Percentiles rank a stretch among this genome's conserved stretches.
Evolutionary conservation across 2,797 vertebrate species (phyloP).

Genomic region (Pseudotriccus pelzelni): DNA sequence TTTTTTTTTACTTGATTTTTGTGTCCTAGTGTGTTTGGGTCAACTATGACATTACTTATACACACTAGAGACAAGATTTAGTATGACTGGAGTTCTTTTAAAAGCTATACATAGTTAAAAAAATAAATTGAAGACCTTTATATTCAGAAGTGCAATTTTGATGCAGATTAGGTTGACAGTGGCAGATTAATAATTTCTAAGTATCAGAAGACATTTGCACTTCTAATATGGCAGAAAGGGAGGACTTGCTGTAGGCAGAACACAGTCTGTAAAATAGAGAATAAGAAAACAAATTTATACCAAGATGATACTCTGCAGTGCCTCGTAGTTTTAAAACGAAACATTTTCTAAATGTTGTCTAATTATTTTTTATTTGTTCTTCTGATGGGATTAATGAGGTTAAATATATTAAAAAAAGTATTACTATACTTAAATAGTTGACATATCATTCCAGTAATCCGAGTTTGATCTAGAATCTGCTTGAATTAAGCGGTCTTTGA

Average conservation of each 20-base stretch:
- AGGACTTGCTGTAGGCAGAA: neutral
- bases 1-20: neutral
- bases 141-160: neutral
- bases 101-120: neutral
- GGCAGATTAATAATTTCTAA: neutral
- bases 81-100: neutral
- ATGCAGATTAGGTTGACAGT: neutral
- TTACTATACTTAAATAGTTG: neutral
- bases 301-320: neutral
- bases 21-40: neutral
- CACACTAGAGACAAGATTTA: neutral
- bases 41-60: neutral
- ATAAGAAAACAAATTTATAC: neutral
- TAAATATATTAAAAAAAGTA: neutral
- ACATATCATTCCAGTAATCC: neutral
- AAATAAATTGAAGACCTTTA: neutral
- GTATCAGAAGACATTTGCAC: neutral
- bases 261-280: neutral
- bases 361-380: neutral
- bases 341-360: neutral
- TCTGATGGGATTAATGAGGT: neutral
- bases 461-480: neutral
- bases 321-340: neutral
- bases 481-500: neutral
- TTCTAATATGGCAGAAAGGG: neutral